Evolutionary conservation across 2,113 vertebrate species (phyloP).

Genomic region (Rana temporaria): DNA sequence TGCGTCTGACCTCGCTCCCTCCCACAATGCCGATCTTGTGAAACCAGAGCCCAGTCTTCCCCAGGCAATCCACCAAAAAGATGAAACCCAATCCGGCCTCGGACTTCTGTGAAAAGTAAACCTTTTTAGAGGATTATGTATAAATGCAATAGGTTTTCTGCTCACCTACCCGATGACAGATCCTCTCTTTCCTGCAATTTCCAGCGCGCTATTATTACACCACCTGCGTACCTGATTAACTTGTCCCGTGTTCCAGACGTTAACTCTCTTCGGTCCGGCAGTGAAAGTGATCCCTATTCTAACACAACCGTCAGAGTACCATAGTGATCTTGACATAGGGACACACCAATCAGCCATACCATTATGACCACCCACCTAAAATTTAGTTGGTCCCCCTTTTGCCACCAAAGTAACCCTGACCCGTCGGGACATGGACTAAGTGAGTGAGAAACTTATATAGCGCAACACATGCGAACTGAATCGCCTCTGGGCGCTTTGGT

Average conservation of each 20-base stretch:
- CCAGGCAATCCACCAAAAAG: constrained; percentile 29
- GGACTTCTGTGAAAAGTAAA: constrained; percentile 53
- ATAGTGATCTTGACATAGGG: no score
- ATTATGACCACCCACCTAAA: no score
- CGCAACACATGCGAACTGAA: no score
- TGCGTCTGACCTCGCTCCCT: constrained; percentile 41
- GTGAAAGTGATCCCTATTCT: background rate
- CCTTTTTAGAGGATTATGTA: constrained; percentile 56
- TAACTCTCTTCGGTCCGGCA: background rate
- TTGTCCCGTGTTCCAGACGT: background rate
- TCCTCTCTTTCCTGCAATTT: constrained; percentile 53
- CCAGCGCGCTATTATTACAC: constrained; percentile 49
- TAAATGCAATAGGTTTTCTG: constrained; percentile 55
- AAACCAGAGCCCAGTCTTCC: constrained; percentile 50
- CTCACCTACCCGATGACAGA: constrained; percentile 55
- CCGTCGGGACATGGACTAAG: no score
- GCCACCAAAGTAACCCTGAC: no score
- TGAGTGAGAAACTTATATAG: no score
- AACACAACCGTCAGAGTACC: no score
- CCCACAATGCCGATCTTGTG: constrained; percentile 51
- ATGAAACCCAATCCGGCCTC: constrained; percentile 40
- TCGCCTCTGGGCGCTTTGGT: no score
- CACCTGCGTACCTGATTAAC: constrained; percentile 50
- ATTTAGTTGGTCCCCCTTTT: no score
- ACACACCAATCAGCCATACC: no score